Evolutionary conservation across 2,888 invertebrate species (phyloP), one percentile per base, ranked within the genome.

Genomic region (Andrena praecox): DNA sequence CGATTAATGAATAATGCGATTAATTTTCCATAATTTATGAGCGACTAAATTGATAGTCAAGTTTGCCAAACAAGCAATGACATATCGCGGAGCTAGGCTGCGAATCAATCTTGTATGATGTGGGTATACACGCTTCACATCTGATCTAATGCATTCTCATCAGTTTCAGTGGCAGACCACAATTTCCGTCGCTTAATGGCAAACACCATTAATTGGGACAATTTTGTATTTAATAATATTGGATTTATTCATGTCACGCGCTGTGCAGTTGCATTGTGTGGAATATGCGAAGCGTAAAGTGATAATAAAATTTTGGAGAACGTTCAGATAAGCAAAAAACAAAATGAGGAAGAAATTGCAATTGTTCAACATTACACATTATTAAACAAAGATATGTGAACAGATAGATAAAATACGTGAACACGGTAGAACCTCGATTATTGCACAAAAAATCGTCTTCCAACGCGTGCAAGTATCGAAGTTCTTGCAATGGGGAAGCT

Each of bases 141-240:
- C 24, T 77, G 42, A 77, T 64, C 64, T 72, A 64, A 64, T 77
- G 42, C 12, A 48, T 62, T 33, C 56, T 56, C 56, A 33, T 27
- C 31, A 56, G 48, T 59, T 77, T 64, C 31, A 16, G 27, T 31
- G 64, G 72, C 52, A 16, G 5, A 12, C 77, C 77, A 48, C 72
- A 72, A 56, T 72, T 77, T 72, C 77, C 20, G 12, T 64, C 64
- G 12, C 27, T 72, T 64, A 64, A 70, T 63, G 48, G 50, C 29
- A 12, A 10, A 12, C 54, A 12, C 10, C 27, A 77, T 64, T 29
- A 64, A 64, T 72, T 8, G 24, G 1, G 12, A 31, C 12, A 56
- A 42, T 29, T 63, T 24, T 27, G 31, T 31, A n/a, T 31, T 24
- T 64, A 70, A 52, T 60, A 75, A 50, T 50, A 48, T 16, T 10